A percentile compares a stretch with the other conserved stretches of the same genome.
phyloP scores from a whole-genome alignment of 2,888 invertebrate genomes.

The Synergus laeviventris region DNA sequence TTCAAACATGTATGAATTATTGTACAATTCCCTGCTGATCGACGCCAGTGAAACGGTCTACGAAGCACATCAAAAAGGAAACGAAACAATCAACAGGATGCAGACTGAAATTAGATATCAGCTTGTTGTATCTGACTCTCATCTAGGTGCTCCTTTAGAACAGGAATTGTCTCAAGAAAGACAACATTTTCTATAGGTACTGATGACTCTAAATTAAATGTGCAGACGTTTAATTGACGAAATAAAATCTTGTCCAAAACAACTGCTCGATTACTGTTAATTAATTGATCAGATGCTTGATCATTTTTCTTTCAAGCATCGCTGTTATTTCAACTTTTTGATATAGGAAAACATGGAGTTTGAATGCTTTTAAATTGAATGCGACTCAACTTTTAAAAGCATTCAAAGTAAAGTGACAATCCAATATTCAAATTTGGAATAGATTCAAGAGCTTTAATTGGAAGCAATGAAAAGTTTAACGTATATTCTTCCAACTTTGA shows the following conservation, averaged over 20 bases:
- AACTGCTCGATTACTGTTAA: no score
- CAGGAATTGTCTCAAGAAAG: neutral
- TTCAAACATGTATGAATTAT: slow-evolving; percentile 8
- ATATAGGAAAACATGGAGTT: no score
- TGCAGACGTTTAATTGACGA: neutral
- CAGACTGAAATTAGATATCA: neutral
- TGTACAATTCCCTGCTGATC: neutral
- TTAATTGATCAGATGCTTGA: no score
- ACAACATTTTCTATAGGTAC: neutral
- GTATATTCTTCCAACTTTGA: no score
- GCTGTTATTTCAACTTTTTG: no score
- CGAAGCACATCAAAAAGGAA: slow-evolving; percentile 4
- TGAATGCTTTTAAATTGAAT: no score
- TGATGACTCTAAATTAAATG: neutral
- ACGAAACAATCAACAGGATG: neutral
- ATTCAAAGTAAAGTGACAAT: no score
- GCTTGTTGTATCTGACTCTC: neutral
- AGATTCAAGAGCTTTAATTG: no score
- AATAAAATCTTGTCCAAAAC: neutral
- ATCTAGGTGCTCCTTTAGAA: neutral
- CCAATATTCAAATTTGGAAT: no score
- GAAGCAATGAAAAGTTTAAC: no score
- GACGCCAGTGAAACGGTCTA: neutral
- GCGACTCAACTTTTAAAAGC: no score
- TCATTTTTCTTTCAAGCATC: no score